Evolutionary conservation across 2,888 invertebrate genomes (phyloP).

Genomic region (Pecten maximus): DNA sequence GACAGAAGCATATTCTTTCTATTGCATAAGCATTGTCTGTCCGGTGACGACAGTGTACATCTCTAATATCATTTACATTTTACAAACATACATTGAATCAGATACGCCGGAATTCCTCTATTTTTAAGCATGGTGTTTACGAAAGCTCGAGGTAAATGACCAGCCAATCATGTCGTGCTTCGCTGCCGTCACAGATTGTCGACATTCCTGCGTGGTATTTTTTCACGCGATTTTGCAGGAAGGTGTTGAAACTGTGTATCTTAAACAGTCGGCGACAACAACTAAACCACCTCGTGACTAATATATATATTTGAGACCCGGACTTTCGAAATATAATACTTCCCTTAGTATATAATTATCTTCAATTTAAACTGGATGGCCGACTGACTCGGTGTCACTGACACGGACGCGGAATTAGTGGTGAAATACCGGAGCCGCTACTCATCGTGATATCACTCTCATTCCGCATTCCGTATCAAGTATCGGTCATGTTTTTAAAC

Average conservation of each 20-base stretch:
- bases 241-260: neutral
- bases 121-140: no score
- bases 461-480: constrained; percentile 14
- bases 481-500: neutral
- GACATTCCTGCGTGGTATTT: neutral
- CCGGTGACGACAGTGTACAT: no score
- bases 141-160: no score
- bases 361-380: neutral
- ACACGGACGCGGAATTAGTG: neutral
- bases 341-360: neutral
- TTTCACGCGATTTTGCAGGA: neutral
- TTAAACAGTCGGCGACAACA: neutral
- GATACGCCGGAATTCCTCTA: no score
- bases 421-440: constrained; percentile 13
- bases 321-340: neutral
- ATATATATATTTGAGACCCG: neutral
- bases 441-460: neutral
- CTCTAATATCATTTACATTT: no score
- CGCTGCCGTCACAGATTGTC: neutral
- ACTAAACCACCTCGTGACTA: neutral
- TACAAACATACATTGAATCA: no score
- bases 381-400: constrained; percentile 16
- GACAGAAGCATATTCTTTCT: no score
- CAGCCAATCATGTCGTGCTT: neutral
- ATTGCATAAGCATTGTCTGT: no score